These are phyloP conservation scores for Hemiscyllium ocellatum DNA, from an alignment of 2,113 vertebrate genomes.

Conservation along the genomic window DNA sequence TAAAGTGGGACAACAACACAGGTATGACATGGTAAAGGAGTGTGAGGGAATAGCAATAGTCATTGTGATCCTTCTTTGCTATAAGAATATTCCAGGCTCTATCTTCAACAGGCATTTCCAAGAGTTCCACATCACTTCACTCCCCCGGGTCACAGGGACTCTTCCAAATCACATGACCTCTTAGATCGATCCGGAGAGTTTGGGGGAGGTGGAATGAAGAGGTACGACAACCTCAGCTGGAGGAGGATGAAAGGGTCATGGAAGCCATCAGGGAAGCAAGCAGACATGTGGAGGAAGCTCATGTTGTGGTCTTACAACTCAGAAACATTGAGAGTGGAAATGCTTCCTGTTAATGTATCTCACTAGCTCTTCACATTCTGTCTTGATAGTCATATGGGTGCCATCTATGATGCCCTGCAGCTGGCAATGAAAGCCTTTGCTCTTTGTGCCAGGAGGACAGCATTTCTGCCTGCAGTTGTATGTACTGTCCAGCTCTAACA, in stretches of 20 bases:
- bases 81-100: too few species aligned
- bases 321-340: neutral
- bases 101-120: too few species aligned
- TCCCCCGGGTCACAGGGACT: too few species aligned
- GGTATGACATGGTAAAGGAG: too few species aligned
- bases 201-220: neutral
- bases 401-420: neutral
- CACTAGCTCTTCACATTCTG: too few species aligned
- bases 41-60: too few species aligned
- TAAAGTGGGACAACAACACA: too few species aligned
- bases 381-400: neutral
- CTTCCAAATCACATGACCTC: too few species aligned
- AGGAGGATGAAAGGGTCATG: neutral
- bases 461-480: neutral
- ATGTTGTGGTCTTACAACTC: neutral
- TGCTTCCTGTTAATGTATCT: too few species aligned
- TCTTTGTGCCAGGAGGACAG: neutral
- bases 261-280: neutral
- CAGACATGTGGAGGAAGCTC: neutral
- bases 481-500: neutral
- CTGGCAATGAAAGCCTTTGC: neutral
- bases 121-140: too few species aligned
- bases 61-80: too few species aligned
- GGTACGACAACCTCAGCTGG: neutral
- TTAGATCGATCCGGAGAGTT: neutral